These are phyloP conservation scores for Drosophila baimaii DNA, from an alignment of 1,140 invertebrate genomes.

Conservation along the genomic window DNA sequence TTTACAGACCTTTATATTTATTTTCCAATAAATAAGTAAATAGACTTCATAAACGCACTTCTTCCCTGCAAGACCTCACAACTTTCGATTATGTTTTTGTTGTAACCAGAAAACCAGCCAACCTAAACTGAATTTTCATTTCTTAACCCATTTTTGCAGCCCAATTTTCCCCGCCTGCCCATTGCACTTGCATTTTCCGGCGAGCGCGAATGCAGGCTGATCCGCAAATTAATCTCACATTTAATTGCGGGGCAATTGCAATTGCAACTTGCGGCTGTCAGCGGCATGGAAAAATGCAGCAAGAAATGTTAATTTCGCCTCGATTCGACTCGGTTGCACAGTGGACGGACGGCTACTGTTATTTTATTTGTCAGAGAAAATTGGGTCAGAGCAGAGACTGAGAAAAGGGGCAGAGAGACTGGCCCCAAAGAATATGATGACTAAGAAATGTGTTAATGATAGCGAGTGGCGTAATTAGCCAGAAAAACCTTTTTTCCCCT, in stretches of 20 bases:
- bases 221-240: constrained; percentile 61
- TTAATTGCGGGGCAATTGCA: constrained; percentile 64
- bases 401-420: constrained; percentile 12
- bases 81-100: constrained; percentile 5
- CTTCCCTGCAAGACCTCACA: background rate
- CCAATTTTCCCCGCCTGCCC: constrained; percentile 20
- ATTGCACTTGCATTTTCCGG: constrained; percentile 45
- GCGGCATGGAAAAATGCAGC: constrained; percentile 18
- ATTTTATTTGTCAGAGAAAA: constrained; percentile 53
- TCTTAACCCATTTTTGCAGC: constrained; percentile 35
- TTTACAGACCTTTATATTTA: too few relatives aligned
- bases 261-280: constrained; percentile 47
- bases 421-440: constrained; percentile 61
- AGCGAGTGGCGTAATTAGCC: constrained; percentile 67
- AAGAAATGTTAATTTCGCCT: constrained; percentile 50
- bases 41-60: too few relatives aligned
- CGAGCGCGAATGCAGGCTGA: constrained; percentile 18
- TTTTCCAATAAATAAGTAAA: background rate
- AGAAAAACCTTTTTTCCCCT: constrained; percentile 39
- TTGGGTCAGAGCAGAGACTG: constrained; percentile 48
- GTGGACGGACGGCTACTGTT: constrained; percentile 43
- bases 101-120: background rate
- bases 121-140: constrained; percentile 28
- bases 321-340: constrained; percentile 17
- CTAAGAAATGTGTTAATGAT: constrained; percentile 75